Evolutionary conservation across 2,888 invertebrate species (phyloP), one percentile per base, ranked within the genome.

Genomic region (Thereva unica): DNA sequence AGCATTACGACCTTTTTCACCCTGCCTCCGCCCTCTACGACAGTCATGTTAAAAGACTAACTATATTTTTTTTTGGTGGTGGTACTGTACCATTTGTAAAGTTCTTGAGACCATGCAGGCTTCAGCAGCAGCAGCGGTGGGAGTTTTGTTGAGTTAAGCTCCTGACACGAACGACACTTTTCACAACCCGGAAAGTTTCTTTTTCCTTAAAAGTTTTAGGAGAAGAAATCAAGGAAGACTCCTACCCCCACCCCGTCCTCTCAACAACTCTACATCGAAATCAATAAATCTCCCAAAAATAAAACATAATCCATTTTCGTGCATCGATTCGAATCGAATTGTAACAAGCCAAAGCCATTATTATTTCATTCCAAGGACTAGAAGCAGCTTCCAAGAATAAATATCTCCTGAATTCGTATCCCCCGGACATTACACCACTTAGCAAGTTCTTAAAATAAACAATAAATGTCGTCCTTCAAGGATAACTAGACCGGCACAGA

Each of bases 371-470:
- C 63, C 9, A 10, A n/a, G n/a, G 40, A 12, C 2, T 23, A 2
- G 41, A 52, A 63, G 50, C 50, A 50, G 59, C 38, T 59, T 47
- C 59, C 37, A 49, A 47, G 35, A 49, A 59, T 47, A 59, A 59
- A 59, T 38, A 59, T 59, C 59, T 49, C 64, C 10, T 45, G 23
- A 23, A 23, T 23, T 23, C 52, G 55, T 55, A 55, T 55, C 64
- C 53, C 45, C 45, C 45, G 53, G 53, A 64, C 64, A 64, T 64
- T 64, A 64, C 47, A 55, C 55, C 64, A 64, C 64, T 64, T 64
- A 64, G 55, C 54, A 47, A 55, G 54, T 55, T 64, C 55, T 64
- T 64, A 64, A 64, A 64, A 64, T 64, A 64, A 64, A 64, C 64
- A 55, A 64, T 64, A 64, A 64, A 63, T 50, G 52, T 63, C 52